Percentiles rank a stretch among this genome's conserved stretches.
Conservation (phyloP, 2,888 invertebrate genomes). For the Phortica magna region DNA sequence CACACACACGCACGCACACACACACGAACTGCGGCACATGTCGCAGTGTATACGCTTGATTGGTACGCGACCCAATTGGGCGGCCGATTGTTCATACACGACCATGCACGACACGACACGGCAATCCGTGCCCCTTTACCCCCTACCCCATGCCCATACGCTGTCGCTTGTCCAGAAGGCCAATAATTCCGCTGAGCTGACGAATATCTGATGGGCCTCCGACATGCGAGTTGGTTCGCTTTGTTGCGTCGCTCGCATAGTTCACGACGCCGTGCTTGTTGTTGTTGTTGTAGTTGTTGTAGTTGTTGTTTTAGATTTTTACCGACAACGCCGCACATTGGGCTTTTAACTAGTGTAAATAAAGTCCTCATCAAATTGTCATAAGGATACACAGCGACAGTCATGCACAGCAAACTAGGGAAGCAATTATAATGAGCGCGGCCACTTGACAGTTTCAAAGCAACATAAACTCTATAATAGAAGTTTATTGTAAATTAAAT, state of each 20-base stretch:
- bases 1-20: conserved; percentile 6
- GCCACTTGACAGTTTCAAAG: background rate
- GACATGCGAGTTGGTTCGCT: conserved; percentile 61
- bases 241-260: background rate
- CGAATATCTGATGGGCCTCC: conserved; percentile 55
- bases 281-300: conserved; percentile 26
- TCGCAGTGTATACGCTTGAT: conserved; percentile 62
- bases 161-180: conserved; percentile 46
- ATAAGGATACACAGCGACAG: conserved; percentile 65
- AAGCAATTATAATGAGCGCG: background rate
- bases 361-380: conserved; percentile 74
- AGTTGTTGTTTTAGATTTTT: conserved; percentile 54
- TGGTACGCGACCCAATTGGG: conserved; percentile 56
- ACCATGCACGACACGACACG: background rate
- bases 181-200: conserved; percentile 11
- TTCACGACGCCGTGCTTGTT: conserved; percentile 21
- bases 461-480: too few relatives aligned
- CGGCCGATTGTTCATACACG: background rate
- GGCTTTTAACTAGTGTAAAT: conserved; percentile 75
- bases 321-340: conserved; percentile 61
- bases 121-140: too few relatives aligned
- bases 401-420: conserved; percentile 29
- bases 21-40: background rate
- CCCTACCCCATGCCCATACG: background rate
- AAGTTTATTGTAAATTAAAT: too few relatives aligned